These are phyloP conservation scores for Acanthurus tractus DNA, from an alignment of 2,797 vertebrate genomes.

Conservation along the genomic window DNA sequence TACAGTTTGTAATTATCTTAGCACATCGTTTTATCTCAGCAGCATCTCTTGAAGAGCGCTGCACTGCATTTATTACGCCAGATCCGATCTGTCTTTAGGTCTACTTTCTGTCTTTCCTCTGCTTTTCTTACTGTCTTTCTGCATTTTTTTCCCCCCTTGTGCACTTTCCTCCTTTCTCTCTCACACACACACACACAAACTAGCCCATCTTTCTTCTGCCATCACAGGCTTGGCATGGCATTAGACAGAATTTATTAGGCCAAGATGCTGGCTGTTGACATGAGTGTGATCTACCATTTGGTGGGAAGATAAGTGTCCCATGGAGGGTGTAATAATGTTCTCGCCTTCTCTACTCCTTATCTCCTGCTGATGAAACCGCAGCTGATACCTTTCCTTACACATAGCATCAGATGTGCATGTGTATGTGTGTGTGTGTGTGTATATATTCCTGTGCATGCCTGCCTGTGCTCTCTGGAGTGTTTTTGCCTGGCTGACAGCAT, in stretches of 20 bases:
- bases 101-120: slow-evolving; percentile 31
- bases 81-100: slow-evolving; percentile 50
- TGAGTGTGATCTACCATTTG: slow-evolving; percentile 84
- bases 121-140: slow-evolving; percentile 22
- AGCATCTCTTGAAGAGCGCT: slow-evolving; percentile 33
- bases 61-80: slow-evolving; percentile 57
- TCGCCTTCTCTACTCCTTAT: slow-evolving; percentile 77
- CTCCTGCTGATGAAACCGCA: slow-evolving; percentile 80
- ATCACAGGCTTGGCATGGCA: slow-evolving; percentile 67
- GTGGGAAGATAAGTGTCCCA: slow-evolving; percentile 83
- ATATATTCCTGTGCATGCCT: slow-evolving; percentile 35
- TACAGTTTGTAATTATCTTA: slow-evolving; percentile 60
- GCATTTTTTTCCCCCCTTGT: background rate
- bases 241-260: slow-evolving; percentile 85
- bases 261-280: slow-evolving; percentile 84
- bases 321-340: slow-evolving; percentile 85
- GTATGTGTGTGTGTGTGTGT: slow-evolving; percentile 6
- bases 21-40: slow-evolving; percentile 54
- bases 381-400: slow-evolving; percentile 62
- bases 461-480: slow-evolving; percentile 11
- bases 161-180: background rate
- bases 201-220: slow-evolving; percentile 65
- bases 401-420: slow-evolving; percentile 26
- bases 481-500: slow-evolving; percentile 9
- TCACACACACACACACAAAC: slow-evolving; percentile 5